These are phyloP conservation scores for Heterohyrax brucei DNA, from an alignment of 2,797 vertebrate genomes.

Conservation along the genomic window DNA sequence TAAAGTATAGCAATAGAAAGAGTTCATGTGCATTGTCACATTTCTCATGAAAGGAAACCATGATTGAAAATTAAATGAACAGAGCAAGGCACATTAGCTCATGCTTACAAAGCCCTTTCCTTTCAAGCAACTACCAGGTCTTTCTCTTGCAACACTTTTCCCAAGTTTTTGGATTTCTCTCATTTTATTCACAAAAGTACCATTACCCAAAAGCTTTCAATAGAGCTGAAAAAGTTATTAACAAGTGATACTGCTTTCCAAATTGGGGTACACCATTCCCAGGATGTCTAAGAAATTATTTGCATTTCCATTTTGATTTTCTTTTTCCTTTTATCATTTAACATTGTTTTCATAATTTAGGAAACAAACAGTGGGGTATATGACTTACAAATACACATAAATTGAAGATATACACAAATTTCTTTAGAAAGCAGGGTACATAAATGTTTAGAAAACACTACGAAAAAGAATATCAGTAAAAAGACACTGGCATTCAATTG, in stretches of 20 bases:
- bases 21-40: slow-evolving; percentile 85
- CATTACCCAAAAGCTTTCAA: neutral
- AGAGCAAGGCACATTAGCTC: slow-evolving; percentile 85
- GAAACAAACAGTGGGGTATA: neutral
- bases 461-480: neutral
- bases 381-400: neutral
- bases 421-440: slow-evolving; percentile 22
- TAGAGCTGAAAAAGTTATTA: slow-evolving; percentile 5
- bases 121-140: neutral
- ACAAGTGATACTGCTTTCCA: neutral
- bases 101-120: slow-evolving; percentile 76
- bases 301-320: neutral
- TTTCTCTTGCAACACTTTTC: slow-evolving; percentile 7
- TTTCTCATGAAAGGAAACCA: slow-evolving; percentile 88
- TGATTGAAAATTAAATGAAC: slow-evolving; percentile 89
- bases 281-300: neutral
- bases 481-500: neutral
- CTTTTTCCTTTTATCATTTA: slow-evolving; percentile 54
- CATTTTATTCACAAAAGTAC: neutral
- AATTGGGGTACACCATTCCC: neutral
- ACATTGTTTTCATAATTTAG: neutral
- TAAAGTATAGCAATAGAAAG: slow-evolving; percentile 86
- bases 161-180: neutral
- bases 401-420: neutral
- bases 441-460: neutral